A percentile compares a stretch with the other conserved stretches of the same genome.
Conservation (phyloP, 2,797 vertebrate genomes). For the Hyperoplus immaculatus region DNA sequence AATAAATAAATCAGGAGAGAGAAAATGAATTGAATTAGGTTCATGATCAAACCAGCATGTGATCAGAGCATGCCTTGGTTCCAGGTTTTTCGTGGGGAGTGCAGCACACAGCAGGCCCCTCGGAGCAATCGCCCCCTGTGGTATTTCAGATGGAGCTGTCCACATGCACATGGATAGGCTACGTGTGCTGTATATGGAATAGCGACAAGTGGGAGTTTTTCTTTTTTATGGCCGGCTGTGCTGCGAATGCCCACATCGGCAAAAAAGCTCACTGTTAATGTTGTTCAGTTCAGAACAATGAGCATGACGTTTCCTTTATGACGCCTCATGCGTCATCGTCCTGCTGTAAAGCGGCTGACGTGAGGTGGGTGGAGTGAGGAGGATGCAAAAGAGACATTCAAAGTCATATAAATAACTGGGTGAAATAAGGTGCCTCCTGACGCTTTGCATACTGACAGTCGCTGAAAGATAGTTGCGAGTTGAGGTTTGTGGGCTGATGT, state of each 20-base stretch:
- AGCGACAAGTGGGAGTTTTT: constrained; percentile 25
- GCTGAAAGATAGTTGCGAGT: constrained; percentile 13
- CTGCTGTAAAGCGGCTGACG: constrained; percentile 51
- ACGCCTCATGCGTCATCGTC: constrained; percentile 44
- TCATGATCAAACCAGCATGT: constrained; percentile 48
- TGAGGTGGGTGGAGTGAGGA: constrained; percentile 42
- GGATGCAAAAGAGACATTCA: constrained; percentile 21
- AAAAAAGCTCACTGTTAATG: constrained; percentile 46
- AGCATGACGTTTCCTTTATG: constrained; percentile 49
- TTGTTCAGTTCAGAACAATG: constrained; percentile 56
- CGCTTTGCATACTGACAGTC: not conserved
- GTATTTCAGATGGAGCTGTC: constrained; percentile 60
- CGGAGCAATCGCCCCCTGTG: constrained; percentile 40
- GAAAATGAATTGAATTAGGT: constrained; percentile 13
- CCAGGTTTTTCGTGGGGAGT: constrained; percentile 35
- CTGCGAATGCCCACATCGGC: constrained; percentile 50
- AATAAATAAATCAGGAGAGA: not conserved
- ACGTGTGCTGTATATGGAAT: constrained; percentile 16
- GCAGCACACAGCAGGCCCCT: constrained; percentile 50
- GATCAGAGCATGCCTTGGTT: constrained; percentile 39
- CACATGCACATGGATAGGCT: constrained; percentile 29
- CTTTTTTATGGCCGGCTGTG: constrained; percentile 15
- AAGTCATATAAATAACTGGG: constrained; percentile 21
- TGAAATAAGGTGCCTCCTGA: too few relatives aligned
- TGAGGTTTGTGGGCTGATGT: constrained; percentile 5